phyloP scores from a whole-genome alignment of 92 coral and sea anemone genomes.

The Actinostola sp. region DNA sequence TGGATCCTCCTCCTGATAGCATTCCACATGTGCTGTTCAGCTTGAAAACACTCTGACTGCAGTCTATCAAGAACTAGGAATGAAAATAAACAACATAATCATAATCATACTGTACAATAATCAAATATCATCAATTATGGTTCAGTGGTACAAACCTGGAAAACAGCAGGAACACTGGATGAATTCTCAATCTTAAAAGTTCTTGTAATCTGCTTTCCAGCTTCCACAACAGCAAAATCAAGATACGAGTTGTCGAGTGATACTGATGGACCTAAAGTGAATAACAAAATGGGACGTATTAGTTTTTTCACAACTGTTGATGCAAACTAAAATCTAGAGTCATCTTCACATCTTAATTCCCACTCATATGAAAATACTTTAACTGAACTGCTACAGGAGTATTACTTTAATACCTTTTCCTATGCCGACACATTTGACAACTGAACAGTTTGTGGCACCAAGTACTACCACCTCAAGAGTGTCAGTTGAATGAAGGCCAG shows the following conservation, averaged over 20 bases:
- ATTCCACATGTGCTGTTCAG: conserved; percentile 80
- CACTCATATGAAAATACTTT: too few species aligned
- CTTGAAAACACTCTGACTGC: conserved; percentile 85
- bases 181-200: conserved; percentile 75
- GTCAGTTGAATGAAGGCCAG: conserved; percentile 68
- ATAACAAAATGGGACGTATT: not conserved
- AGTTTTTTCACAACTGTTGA: too few species aligned
- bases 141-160: conserved; percentile 61
- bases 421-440: conserved; percentile 77
- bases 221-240: conserved; percentile 86
- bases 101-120: not conserved
- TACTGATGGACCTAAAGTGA: conserved; percentile 78
- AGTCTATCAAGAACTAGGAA: conserved; percentile 85
- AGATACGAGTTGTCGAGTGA: conserved; percentile 62
- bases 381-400: too few species aligned
- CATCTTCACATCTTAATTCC: too few species aligned
- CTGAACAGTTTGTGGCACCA: conserved; percentile 93
- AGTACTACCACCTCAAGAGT: conserved; percentile 91
- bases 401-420: too few species aligned
- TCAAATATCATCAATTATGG: not conserved
- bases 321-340: too few species aligned
- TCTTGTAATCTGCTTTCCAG: conserved; percentile 77
- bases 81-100: not conserved
- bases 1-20: conserved; percentile 69
- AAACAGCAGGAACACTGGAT: conserved; percentile 81